Evolutionary conservation across 2,797 vertebrate species (phyloP).

Genomic region (Sebastes trivittatus): DNA sequence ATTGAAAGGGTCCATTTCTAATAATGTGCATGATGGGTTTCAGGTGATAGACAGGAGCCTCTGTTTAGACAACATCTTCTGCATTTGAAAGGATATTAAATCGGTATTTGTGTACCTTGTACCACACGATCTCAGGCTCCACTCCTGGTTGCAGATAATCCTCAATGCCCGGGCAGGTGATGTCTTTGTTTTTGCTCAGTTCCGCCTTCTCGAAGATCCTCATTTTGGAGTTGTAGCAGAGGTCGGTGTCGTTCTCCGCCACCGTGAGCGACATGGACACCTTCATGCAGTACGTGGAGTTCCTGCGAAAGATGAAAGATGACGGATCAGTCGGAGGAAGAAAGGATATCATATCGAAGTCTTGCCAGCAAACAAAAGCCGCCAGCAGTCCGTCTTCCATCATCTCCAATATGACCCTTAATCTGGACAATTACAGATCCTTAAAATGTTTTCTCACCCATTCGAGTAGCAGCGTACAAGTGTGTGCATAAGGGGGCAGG

Average conservation of each 20-base stretch:
- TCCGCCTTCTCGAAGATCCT: conserved; percentile 97
- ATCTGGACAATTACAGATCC: conserved; percentile 26
- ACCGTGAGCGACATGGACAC: conserved; percentile 97
- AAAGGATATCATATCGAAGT: conserved; percentile 1
- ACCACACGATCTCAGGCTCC: conserved; percentile 94
- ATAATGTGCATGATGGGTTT: neutral
- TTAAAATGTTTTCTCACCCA: conserved; percentile 17
- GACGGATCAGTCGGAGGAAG: conserved; percentile 9
- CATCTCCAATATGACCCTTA: neutral
- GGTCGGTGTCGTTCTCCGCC: conserved; percentile 95
- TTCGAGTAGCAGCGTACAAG: neutral
- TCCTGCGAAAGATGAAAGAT: conserved; percentile 81
- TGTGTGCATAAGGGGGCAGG: neutral
- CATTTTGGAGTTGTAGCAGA: conserved; percentile 99
- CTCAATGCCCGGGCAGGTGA: conserved; percentile 92
- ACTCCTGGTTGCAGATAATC: conserved; percentile 91
- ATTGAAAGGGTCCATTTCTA: neutral
- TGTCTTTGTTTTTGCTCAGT: conserved; percentile 97
- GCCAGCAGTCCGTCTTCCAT: conserved; percentile 13
- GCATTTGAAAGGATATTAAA: neutral
- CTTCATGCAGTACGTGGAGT: conserved; percentile 99
- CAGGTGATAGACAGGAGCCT: neutral
- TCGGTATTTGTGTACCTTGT: conserved; percentile 85
- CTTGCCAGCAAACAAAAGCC: conserved; percentile 5
- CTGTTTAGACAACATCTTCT: neutral